Percentiles rank a stretch among this genome's conserved stretches.
Evolutionary conservation across 2,888 invertebrate species (phyloP).

Genomic region (Stramonita haemastoma): DNA sequence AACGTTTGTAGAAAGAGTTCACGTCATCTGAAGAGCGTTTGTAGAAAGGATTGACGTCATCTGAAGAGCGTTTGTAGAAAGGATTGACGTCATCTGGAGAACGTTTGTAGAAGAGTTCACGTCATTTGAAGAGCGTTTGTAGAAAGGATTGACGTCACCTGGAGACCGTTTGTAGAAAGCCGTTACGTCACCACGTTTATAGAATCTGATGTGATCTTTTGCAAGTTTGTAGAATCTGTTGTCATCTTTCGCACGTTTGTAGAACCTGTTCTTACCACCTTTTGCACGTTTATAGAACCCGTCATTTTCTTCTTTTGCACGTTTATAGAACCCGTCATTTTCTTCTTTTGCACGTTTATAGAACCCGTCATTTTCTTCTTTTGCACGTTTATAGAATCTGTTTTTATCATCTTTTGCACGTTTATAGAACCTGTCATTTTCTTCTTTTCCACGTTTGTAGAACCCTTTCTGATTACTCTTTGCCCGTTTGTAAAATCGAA

Average conservation of each 20-base stretch:
- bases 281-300: slow-evolving; percentile 44
- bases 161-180: too few relatives aligned
- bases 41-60: too few relatives aligned
- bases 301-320: background rate
- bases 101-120: too few relatives aligned
- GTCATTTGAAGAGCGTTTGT: too few relatives aligned
- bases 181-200: too few relatives aligned
- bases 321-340: background rate
- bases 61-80: too few relatives aligned
- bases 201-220: background rate
- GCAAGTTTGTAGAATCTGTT: slow-evolving; percentile 41
- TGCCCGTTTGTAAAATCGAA: slow-evolving; percentile 34
- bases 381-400: slow-evolving; percentile 40
- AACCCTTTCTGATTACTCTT: background rate
- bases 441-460: background rate
- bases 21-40: too few relatives aligned
- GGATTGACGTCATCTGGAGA: too few relatives aligned
- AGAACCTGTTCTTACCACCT: too few relatives aligned
- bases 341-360: slow-evolving; percentile 10
- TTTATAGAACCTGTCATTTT: too few relatives aligned
- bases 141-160: too few relatives aligned
- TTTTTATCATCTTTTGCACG: background rate
- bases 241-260: slow-evolving; percentile 33
- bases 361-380: background rate
- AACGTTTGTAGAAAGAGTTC: too few relatives aligned